A percentile compares a stretch with the other conserved stretches of the same genome.
Evolutionary conservation across 2,888 invertebrate species (phyloP).

Genomic region (Diarsia dahlii): DNA sequence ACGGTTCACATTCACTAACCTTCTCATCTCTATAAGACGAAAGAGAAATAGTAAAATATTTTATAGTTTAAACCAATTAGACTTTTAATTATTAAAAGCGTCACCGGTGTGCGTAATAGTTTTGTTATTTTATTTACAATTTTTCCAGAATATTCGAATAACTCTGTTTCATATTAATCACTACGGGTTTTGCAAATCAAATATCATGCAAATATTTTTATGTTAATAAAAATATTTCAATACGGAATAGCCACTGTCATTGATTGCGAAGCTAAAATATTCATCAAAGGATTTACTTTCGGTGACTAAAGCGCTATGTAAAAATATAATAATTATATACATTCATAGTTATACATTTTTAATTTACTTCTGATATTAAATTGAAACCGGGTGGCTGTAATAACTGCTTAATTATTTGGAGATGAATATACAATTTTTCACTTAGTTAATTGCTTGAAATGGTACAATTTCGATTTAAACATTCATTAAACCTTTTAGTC

Average conservation of each 20-base stretch:
- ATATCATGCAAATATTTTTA: constrained; percentile 35
- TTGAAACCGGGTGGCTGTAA: not conserved
- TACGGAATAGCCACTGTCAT: constrained; percentile 12
- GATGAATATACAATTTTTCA: not conserved
- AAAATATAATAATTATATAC: constrained; percentile 15
- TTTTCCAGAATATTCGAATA: not conserved
- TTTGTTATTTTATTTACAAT: constrained; percentile 8
- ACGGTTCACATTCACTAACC: not conserved
- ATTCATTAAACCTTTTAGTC: not conserved
- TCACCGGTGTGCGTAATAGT: not conserved
- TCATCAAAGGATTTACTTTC: constrained; percentile 48
- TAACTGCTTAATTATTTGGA: not conserved
- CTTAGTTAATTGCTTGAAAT: not conserved
- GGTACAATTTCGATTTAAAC: not conserved
- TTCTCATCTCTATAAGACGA: too few relatives aligned
- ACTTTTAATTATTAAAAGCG: not conserved
- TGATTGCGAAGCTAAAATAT: constrained; percentile 58
- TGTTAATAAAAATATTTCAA: constrained; percentile 8
- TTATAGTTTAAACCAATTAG: not conserved
- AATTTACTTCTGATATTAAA: constrained; percentile 30
- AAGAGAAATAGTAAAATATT: not conserved
- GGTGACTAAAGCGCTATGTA: constrained; percentile 6
- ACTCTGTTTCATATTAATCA: constrained; percentile 28
- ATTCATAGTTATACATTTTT: constrained; percentile 20
- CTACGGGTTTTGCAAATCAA: constrained; percentile 25